Percentiles rank a stretch among this genome's conserved stretches.
phyloP scores from a whole-genome alignment of 2,113 vertebrate species.

The Rhea americana region DNA sequence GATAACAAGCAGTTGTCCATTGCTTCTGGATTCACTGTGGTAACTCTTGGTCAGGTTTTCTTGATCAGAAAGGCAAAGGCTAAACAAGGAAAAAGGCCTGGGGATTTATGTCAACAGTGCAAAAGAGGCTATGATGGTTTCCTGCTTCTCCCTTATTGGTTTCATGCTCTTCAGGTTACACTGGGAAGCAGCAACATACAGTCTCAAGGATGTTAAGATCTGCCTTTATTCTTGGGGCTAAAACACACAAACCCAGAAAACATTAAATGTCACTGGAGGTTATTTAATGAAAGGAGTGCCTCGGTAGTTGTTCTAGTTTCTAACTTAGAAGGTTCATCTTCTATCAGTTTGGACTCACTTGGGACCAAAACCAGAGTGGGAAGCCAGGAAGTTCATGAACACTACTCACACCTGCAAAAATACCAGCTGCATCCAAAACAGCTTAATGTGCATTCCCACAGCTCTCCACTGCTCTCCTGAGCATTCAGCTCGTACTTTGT shows the following conservation, averaged over 20 bases:
- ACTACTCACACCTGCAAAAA: background rate
- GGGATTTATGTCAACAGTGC: background rate
- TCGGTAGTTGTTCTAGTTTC: background rate
- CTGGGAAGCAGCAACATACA: rapidly evolving
- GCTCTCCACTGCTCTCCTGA: background rate
- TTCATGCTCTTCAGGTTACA: background rate
- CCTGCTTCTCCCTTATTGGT: background rate
- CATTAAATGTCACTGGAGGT: background rate
- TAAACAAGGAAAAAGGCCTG: background rate
- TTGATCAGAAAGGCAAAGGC: background rate
- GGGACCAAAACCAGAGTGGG: background rate
- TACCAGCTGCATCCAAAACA: background rate
- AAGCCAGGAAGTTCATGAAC: background rate
- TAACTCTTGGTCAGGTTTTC: background rate
- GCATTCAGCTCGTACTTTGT: background rate
- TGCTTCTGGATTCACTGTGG: background rate
- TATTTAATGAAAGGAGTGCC: background rate
- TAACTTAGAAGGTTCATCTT: background rate
- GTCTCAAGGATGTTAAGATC: background rate
- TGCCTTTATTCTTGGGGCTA: background rate
- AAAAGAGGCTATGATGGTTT: background rate
- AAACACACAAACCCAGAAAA: background rate
- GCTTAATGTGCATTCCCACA: background rate
- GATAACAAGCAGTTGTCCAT: background rate
- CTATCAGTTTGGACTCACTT: background rate